Evolutionary conservation across 2,113 vertebrate genomes (phyloP).

Genomic region (Chaetodon trifascialis): DNA sequence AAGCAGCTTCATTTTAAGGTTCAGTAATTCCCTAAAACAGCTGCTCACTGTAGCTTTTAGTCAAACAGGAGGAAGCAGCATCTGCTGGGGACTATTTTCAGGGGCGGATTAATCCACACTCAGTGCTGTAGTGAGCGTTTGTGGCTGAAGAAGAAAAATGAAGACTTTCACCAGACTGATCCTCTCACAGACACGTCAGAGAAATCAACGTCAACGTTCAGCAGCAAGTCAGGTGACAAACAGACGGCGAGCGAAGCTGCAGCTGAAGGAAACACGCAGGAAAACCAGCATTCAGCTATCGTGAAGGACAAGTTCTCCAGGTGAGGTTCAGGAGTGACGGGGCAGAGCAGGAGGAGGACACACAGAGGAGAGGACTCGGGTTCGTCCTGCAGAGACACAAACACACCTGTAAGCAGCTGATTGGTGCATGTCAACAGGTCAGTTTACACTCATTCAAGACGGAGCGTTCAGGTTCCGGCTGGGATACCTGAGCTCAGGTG

Average conservation of each 20-base stretch:
- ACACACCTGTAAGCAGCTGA: slow-evolving; percentile 44
- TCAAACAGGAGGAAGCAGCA: background rate
- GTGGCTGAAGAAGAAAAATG: background rate
- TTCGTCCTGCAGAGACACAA: slow-evolving; percentile 68
- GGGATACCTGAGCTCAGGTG: too few species aligned
- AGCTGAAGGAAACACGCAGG: background rate
- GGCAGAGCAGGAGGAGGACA: slow-evolving; percentile 21
- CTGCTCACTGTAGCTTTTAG: background rate
- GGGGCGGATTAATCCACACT: background rate
- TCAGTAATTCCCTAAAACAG: background rate
- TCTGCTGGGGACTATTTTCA: slow-evolving; percentile 14
- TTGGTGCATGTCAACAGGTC: background rate
- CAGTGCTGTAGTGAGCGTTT: background rate
- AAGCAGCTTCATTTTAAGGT: background rate
- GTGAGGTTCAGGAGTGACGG: slow-evolving; percentile 20
- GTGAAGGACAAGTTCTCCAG: slow-evolving; percentile 7
- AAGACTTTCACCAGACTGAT: background rate
- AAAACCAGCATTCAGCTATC: slow-evolving; percentile 13
- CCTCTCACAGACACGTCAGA: background rate
- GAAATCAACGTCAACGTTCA: background rate
- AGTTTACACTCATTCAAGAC: background rate
- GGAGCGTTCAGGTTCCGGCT: background rate
- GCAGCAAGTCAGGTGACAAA: background rate
- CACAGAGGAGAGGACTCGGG: slow-evolving; percentile 40
- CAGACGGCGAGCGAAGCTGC: background rate